Conservation (phyloP, 2,888 invertebrate species). For the Lasioglossum pauxillum region DNA sequence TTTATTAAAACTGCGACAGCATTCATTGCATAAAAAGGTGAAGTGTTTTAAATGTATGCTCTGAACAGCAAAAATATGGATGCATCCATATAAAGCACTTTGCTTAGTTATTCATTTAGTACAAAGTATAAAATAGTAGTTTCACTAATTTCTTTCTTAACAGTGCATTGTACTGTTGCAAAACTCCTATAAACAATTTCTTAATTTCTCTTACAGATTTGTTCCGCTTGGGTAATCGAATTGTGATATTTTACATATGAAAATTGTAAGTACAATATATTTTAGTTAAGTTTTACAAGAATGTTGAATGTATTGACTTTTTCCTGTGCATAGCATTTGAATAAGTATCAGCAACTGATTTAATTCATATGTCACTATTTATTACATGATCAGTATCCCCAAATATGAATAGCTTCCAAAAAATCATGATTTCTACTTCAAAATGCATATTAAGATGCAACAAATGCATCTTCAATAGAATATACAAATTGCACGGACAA, state of each 20-base stretch:
- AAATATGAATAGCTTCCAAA: not conserved
- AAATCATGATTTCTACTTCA: not conserved
- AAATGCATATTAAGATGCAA: not conserved
- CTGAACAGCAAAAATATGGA: too few relatives aligned
- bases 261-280: not conserved
- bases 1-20: too few relatives aligned
- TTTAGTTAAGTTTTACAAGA: not conserved
- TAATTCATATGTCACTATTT: not conserved
- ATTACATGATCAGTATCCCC: not conserved
- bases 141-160: not conserved
- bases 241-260: not conserved
- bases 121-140: not conserved
- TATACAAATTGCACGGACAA: not conserved
- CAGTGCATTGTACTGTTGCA: not conserved
- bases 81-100: not conserved
- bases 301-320: not conserved
- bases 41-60: too few relatives aligned
- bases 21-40: not conserved
- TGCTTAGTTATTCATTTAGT: not conserved
- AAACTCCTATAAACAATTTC: not conserved
- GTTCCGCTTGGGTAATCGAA: not conserved
- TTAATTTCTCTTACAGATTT: not conserved
- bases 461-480: too few relatives aligned
- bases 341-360: not conserved
- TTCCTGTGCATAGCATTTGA: too few relatives aligned